phyloP scores from a whole-genome alignment of 2,797 vertebrate species.

The Jordanella pulchra region DNA sequence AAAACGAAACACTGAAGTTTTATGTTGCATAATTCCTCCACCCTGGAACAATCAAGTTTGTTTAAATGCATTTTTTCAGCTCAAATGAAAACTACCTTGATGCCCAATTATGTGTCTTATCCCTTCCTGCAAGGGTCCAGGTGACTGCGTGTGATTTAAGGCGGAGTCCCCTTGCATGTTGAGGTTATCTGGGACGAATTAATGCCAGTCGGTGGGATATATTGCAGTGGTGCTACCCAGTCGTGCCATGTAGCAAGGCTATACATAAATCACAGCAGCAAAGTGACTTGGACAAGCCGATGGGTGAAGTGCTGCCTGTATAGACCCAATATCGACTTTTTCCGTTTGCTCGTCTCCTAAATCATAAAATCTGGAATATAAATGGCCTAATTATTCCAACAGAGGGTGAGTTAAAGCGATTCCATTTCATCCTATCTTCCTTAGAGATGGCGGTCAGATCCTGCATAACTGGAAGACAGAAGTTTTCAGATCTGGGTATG shows the following conservation, averaged over 20 bases:
- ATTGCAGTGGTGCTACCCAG: slow-evolving; percentile 67
- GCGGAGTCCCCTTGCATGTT: slow-evolving; percentile 72
- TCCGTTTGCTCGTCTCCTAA: slow-evolving; percentile 65
- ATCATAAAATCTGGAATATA: slow-evolving; percentile 79
- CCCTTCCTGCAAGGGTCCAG: slow-evolving; percentile 31
- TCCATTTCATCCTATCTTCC: slow-evolving; percentile 60
- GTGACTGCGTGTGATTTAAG: slow-evolving; percentile 68
- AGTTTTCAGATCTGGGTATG: slow-evolving; percentile 22
- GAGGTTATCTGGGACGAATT: slow-evolving; percentile 77
- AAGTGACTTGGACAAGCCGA: slow-evolving; percentile 80
- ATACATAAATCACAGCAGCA: slow-evolving; percentile 78
- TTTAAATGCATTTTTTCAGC: not conserved
- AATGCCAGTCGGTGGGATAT: slow-evolving; percentile 70
- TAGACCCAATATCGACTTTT: slow-evolving; percentile 75
- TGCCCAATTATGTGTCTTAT: not conserved
- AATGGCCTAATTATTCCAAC: slow-evolving; percentile 79
- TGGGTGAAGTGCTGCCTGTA: slow-evolving; percentile 74
- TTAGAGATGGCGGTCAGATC: slow-evolving; percentile 62
- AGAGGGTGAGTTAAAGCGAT: slow-evolving; percentile 74
- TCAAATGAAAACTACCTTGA: not conserved
- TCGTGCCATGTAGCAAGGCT: slow-evolving; percentile 73
- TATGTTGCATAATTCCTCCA: not conserved
- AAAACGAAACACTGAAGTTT: not conserved
- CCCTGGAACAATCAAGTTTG: not conserved
- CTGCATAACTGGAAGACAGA: slow-evolving; percentile 38